These are phyloP conservation scores for Rhagium mordax DNA, from an alignment of 2,888 invertebrate genomes.

Conservation along the genomic window DNA sequence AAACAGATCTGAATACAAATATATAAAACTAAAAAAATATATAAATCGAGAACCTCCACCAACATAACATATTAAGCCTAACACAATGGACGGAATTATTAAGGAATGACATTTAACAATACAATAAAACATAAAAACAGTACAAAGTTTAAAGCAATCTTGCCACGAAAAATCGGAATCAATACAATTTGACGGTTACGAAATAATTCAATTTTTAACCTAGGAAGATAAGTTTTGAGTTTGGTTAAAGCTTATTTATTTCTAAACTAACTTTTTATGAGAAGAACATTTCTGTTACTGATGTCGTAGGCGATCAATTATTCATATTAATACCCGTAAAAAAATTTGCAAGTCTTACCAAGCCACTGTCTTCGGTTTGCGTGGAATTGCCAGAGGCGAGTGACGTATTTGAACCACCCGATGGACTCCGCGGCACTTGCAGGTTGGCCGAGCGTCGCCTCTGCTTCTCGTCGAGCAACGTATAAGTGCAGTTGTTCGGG, in stretches of 20 bases:
- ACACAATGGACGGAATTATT: slow-evolving; percentile 41
- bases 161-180: neutral
- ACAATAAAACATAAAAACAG: slow-evolving; percentile 44
- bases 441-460: slow-evolving; percentile 70
- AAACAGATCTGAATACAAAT: slow-evolving; percentile 69
- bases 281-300: too few relatives aligned
- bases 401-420: slow-evolving; percentile 82
- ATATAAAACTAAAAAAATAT: slow-evolving; percentile 45
- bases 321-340: slow-evolving; percentile 67
- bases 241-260: neutral
- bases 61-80: slow-evolving; percentile 42
- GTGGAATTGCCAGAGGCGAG: slow-evolving; percentile 74
- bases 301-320: too few relatives aligned
- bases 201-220: neutral
- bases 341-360: slow-evolving; percentile 80
- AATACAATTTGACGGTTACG: too few relatives aligned
- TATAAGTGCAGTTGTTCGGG: slow-evolving; percentile 93
- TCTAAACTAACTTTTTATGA: neutral
- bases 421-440: slow-evolving; percentile 79
- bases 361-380: slow-evolving; percentile 75
- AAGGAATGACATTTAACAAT: slow-evolving; percentile 19
- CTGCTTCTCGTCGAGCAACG: slow-evolving; percentile 65
- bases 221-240: neutral
- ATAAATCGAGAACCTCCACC: slow-evolving; percentile 47
- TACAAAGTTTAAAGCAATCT: slow-evolving; percentile 14